Base-by-base conservation (phyloP, 2,888 invertebrate genomes). In the Hyposoter dolosus region DNA sequence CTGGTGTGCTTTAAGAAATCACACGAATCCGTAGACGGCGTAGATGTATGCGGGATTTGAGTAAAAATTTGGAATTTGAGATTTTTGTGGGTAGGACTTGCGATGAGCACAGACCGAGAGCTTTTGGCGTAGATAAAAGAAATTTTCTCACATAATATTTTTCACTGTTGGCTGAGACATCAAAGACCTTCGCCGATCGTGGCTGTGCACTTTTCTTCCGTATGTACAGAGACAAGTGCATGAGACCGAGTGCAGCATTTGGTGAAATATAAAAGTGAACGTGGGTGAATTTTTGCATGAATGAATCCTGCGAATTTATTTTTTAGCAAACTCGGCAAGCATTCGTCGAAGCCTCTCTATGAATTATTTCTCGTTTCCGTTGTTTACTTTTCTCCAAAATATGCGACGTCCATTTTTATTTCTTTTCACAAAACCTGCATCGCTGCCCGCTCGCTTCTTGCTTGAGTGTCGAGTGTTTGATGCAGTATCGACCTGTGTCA, bases 81-180 rank as follows among this genome's bases (percentile, higher is more conserved):
- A 66, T 77, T 76, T 47, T 69, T 28, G 32, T 45, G n/a, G 1
- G 23, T 12, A 23, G 15, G 60, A 60, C 40, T 56, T 32, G 60
- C 45, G 60, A 71, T 79, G 56, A 45, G 71, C 50, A 65, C 23
- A 40, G 35, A 50, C 35, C 45, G 40, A 43, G 17, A 65, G 72
- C 66, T 77, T 77, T 77, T 65, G 66, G 15, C 45, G 45, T 6
- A 47, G 23, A 81, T 50, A 65, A 50, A 53, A 65, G 72, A 45
- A 74, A 65, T 17, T 74, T 66, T 77, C 23, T 50, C 66, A 50
- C 66, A 40, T 66, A 35, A 63, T 77, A 77, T 77, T 66, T 77
- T 77, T 50, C 50, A 23, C 66, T 66, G 47, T 65, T 66, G 40
- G 77, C 77, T 76, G 63, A 17, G 40, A 65, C 66, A 77, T 77